These are phyloP conservation scores for Halesus radiatus DNA, from an alignment of 1,140 invertebrate genomes.

Conservation along the genomic window DNA sequence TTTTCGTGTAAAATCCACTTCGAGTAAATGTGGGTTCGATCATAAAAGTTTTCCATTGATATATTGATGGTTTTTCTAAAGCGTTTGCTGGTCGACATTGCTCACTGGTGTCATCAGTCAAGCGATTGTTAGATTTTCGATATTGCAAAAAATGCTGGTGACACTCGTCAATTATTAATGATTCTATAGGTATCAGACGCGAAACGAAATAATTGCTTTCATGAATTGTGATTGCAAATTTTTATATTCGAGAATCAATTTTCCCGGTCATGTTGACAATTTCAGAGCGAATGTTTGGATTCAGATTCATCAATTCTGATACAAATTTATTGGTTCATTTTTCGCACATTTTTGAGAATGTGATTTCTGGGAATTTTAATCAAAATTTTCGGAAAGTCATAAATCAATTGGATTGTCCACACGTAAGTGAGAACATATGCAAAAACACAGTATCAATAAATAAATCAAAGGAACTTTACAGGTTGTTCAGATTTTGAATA, in stretches of 20 bases:
- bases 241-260: too few relatives aligned
- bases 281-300: not conserved
- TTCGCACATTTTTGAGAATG: too few relatives aligned
- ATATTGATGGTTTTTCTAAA: not conserved
- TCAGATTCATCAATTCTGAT: not conserved
- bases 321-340: too few relatives aligned
- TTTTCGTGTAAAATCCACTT: too few relatives aligned
- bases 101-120: conserved; percentile 15
- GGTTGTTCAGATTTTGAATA: too few relatives aligned
- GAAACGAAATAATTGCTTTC: conserved; percentile 13
- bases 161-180: conserved; percentile 5
- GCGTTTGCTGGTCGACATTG: not conserved
- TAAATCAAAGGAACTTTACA: too few relatives aligned
- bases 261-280: not conserved
- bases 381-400: too few relatives aligned
- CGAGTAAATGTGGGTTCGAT: too few relatives aligned
- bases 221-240: not conserved
- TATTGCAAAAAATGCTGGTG: not conserved
- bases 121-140: not conserved
- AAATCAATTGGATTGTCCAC: too few relatives aligned
- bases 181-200: not conserved
- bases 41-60: not conserved
- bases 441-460: too few relatives aligned
- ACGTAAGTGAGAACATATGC: too few relatives aligned
- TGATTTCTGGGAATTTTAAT: too few relatives aligned